Conservation (phyloP, 2,888 invertebrate genomes). For the Parnassius apollo region DNA sequence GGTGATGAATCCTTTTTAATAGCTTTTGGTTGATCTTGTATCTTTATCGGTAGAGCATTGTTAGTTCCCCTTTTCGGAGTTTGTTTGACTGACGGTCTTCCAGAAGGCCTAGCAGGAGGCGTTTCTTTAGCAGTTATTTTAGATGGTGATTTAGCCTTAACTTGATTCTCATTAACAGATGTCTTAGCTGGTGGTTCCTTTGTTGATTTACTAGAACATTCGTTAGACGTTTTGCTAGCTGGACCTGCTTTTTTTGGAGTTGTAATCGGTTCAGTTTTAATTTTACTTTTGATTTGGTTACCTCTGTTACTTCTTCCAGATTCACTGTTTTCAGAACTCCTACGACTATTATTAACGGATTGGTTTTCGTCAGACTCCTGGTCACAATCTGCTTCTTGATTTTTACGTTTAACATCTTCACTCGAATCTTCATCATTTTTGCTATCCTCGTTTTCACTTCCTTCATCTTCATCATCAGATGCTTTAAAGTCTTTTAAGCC, state of each 20-base stretch:
- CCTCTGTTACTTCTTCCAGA: slow-evolving; percentile 33
- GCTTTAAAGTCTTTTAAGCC: slow-evolving; percentile 71
- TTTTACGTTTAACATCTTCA: slow-evolving; percentile 35
- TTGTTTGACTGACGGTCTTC: slow-evolving; percentile 65
- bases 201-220: slow-evolving; percentile 3
- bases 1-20: slow-evolving; percentile 35
- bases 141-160: not conserved
- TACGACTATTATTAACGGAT: slow-evolving; percentile 36
- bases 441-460: slow-evolving; percentile 54
- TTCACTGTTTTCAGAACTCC: slow-evolving; percentile 38
- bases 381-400: slow-evolving; percentile 31
- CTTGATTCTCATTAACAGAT: not conserved
- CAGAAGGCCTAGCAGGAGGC: slow-evolving; percentile 41
- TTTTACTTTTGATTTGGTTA: slow-evolving; percentile 31
- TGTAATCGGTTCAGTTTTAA: slow-evolving; percentile 34
- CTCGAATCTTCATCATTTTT: slow-evolving; percentile 47
- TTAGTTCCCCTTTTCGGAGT: slow-evolving; percentile 66
- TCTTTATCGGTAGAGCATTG: slow-evolving; percentile 41
- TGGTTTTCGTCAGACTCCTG: slow-evolving; percentile 40
- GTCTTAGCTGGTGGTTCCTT: not conserved
- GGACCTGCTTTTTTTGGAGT: slow-evolving; percentile 29
- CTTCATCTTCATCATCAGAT: slow-evolving; percentile 65
- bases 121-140: slow-evolving; percentile 28
- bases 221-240: not conserved
- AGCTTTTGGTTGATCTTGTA: slow-evolving; percentile 37